A percentile compares a stretch with the other conserved stretches of the same genome.
Evolutionary conservation across 2,888 invertebrate species (phyloP).

Genomic region (Drymonia ruficornis): DNA sequence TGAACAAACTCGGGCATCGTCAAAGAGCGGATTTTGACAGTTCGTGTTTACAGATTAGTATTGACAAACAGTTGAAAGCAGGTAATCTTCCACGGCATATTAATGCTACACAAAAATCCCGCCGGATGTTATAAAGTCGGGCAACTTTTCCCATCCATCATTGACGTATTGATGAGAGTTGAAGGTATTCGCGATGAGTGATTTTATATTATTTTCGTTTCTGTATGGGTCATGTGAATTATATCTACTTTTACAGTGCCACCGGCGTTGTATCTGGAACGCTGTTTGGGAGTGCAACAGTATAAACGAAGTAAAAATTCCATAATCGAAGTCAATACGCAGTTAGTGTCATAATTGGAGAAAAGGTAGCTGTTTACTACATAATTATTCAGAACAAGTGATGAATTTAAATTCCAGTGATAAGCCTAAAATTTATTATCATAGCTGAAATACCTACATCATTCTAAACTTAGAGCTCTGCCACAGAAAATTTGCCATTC

Average conservation of each 20-base stretch:
- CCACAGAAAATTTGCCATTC: neutral
- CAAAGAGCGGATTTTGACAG: constrained; percentile 80
- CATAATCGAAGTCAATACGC: no score
- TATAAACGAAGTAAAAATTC: no score
- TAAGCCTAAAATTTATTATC: no score
- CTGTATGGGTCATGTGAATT: neutral
- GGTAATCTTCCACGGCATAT: constrained; percentile 70
- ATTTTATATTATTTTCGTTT: neutral
- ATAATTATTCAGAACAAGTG: no score
- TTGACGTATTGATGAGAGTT: neutral
- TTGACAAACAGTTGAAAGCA: constrained; percentile 76
- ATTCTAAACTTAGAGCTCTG: neutral
- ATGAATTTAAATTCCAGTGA: no score
- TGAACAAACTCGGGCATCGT: constrained; percentile 74
- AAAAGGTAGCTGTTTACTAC: no score
- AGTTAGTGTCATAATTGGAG: no score
- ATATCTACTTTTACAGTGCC: no score
- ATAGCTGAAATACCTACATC: neutral
- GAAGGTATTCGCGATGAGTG: neutral
- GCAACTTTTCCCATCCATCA: constrained; percentile 32
- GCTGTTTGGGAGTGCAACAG: no score
- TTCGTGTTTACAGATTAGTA: constrained; percentile 79
- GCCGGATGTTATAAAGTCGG: constrained; percentile 52
- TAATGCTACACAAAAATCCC: constrained; percentile 47
- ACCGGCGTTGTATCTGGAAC: no score